Base-by-base conservation (phyloP, 2,888 invertebrate genomes). In the Agrilus biguttatus region DNA sequence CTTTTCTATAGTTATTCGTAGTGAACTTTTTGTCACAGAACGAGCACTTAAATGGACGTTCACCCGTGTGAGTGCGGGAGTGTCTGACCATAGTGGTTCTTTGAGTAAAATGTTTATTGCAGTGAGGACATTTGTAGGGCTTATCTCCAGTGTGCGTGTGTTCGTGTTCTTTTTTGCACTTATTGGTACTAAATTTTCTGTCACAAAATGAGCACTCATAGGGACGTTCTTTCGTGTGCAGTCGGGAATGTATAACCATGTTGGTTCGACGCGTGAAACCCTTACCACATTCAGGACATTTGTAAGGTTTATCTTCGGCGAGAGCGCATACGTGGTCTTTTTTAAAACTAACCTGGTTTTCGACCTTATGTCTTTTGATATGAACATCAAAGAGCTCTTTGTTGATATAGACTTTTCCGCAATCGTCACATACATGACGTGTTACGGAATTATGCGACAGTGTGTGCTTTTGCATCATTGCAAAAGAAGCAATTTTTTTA, bases 61-160 rank as follows among this genome's bases (percentile, higher is more conserved):
- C 60, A 4, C 60, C 59, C 6, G 56, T 50, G 36, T 52, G 52
- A 5, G 43, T 43, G 8, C 50, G 42, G 3, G 43, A 44, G 36
- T 52, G 52, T 23, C 47, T 43, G 3, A 48, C 46, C 41, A 52
- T 43, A 36, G 47, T 47, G 21, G 47, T 47, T 6, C 48, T 42
- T 37, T 51, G 51, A 1, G 50, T 45, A 39, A 50, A 52, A 5
- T 45, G 42, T 36, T 50, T 52, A 8, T 37, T 42, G 53, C 55
- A 48, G 33, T 44, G 41, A 1, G 44, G 44, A 28, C 48, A 48
- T 1, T 59, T 55, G 41, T 60, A 72, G 0, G 70, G 69, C 17
- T 45, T 46, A 17, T 2, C 4, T 17, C 17, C 17, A 3, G 17
- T 17, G 17, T 17, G 17, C 2, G 17, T 17, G 17, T 28, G 40